Evolutionary conservation across 1,140 invertebrate genomes (phyloP), one percentile per base, ranked within the genome.

Genomic region (Zaprionus kolodkinae): DNA sequence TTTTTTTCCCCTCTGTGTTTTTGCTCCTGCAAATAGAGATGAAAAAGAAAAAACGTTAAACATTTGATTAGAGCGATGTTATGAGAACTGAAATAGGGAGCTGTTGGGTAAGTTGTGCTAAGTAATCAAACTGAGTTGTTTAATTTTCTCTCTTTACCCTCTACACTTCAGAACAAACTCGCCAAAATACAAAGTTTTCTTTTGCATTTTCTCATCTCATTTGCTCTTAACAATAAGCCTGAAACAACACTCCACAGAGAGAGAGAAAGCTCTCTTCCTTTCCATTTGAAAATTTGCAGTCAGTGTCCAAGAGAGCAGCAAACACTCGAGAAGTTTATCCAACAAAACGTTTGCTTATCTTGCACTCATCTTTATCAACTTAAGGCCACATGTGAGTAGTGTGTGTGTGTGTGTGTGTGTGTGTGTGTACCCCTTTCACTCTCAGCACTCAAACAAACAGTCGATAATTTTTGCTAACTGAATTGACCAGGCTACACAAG

Each of bases 391-490:
- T n/a, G 17, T 21, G 17, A 17, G n/a, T 75, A n/a, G 35, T 40
- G 12, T 48, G n/a, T 52, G 10, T 21, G 17, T 25, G n/a, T 75
- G 35, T 40, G 12, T 48, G n/a, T 52, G 10, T 55, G 13, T 43
- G 25, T 50, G 43, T 59, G 43, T 65, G 56, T 35, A 9, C 27
- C 17, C 36, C 43, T 33, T 50, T 76, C 65, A 67, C 82, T 83
- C 57, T 64, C 27, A 17, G 55, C 38, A 56, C 38, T 45, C 38
- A 36, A 81, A 80, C 84, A 78, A 86, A 70, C 76, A 79, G 65
- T 79, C 84, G 69, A 87, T 87, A 84, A 88, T 87, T 87, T 88
- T 87, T 81, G 54, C 60, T 83, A 83, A 87, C 80, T 80, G 87
- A 87, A 88, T 87, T 84, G 83, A 83, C 79, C 83, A 45, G 68